Evolutionary conservation across 2,113 vertebrate genomes (phyloP).

Genomic region (Chauna torquata): DNA sequence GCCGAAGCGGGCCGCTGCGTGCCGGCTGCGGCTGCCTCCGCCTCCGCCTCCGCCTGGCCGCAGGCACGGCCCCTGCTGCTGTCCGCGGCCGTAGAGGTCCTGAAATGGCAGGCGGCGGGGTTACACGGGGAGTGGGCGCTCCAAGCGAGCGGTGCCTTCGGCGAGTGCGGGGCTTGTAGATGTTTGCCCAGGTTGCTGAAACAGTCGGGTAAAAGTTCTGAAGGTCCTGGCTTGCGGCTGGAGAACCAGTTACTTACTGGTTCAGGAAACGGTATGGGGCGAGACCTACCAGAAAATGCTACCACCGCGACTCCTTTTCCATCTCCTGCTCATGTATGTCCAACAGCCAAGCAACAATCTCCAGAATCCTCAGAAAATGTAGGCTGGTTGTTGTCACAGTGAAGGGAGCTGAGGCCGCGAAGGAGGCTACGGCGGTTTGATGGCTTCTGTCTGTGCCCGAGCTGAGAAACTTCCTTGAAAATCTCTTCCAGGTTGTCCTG

Average conservation of each 20-base stretch:
- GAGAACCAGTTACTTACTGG: accelerated
- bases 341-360: neutral
- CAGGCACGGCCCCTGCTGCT: no score
- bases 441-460: neutral
- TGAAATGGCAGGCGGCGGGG: neutral
- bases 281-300: accelerated
- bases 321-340: accelerated
- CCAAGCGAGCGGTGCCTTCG: accelerated
- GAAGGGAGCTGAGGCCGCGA: accelerated
- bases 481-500: accelerated
- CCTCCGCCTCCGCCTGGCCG: no score
- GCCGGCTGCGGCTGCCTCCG: neutral
- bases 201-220: accelerated
- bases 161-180: accelerated
- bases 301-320: accelerated
- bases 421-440: neutral
- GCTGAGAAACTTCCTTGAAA: neutral
- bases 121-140: accelerated
- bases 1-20: no score
- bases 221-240: accelerated
- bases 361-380: neutral
- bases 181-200: accelerated
- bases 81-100: no score
- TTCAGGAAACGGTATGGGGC: accelerated
- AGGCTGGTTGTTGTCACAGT: neutral